These are phyloP conservation scores for Carpatolechia fugitivella DNA, from an alignment of 2,888 invertebrate species.

Conservation along the genomic window DNA sequence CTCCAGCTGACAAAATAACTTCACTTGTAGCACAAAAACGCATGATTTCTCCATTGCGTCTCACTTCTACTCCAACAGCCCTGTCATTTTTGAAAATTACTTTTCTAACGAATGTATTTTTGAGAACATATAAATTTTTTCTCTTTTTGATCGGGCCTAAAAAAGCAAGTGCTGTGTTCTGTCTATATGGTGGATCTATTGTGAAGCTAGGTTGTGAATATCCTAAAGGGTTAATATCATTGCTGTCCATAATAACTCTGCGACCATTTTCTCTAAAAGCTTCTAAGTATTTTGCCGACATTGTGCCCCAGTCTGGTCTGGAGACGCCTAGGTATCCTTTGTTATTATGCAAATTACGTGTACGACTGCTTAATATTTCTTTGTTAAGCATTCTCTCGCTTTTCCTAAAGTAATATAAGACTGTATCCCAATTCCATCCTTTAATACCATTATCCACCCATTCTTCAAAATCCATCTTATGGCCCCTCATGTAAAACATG, in stretches of 20 bases:
- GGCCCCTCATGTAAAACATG: conserved; percentile 81
- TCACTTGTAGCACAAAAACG: conserved; percentile 79
- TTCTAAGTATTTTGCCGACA: conserved; percentile 79
- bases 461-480: conserved; percentile 51
- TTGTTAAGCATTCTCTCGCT: conserved; percentile 79
- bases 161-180: conserved; percentile 86
- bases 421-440: conserved; percentile 84
- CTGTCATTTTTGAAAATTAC: conserved; percentile 74
- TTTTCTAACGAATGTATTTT: conserved; percentile 78
- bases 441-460: background rate
- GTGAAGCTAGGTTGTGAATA: conserved; percentile 84
- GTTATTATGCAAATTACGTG: conserved; percentile 78
- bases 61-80: conserved; percentile 76
- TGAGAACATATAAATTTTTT: conserved; percentile 81
- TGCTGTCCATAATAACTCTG: conserved; percentile 77
- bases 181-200: conserved; percentile 83
- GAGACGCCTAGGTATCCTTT: conserved; percentile 82
- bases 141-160: conserved; percentile 79
- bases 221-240: conserved; percentile 83
- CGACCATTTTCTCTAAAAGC: conserved; percentile 83
- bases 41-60: conserved; percentile 73
- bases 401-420: conserved; percentile 84
- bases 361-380: conserved; percentile 58
- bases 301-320: conserved; percentile 77
- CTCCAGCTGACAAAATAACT: conserved; percentile 88